Evolutionary conservation across 1,140 invertebrate genomes (phyloP).

Genomic region (Sinella curviseta): DNA sequence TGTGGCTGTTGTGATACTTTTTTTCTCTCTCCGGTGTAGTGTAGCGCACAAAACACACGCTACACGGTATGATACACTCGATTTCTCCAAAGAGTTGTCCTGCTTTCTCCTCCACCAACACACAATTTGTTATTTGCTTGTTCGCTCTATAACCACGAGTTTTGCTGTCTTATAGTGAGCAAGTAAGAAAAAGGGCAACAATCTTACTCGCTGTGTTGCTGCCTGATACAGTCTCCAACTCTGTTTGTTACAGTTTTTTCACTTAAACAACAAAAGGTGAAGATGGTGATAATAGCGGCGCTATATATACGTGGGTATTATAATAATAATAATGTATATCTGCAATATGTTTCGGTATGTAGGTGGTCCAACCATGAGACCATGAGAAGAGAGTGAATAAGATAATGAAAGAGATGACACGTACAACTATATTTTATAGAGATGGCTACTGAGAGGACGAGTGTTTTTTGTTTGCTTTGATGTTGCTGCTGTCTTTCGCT

Average conservation of each 20-base stretch:
- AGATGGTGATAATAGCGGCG: no score
- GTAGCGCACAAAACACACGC: background rate
- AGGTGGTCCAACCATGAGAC: background rate
- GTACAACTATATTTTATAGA: background rate
- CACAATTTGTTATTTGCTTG: background rate
- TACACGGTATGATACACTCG: background rate
- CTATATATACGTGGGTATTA: no score
- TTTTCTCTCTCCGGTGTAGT: background rate
- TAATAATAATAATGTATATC: no score
- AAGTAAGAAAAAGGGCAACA: no score
- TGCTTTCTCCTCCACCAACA: background rate
- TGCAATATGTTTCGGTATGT: background rate
- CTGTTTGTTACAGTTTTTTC: no score
- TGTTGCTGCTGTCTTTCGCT: no score
- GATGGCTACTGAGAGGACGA: no score
- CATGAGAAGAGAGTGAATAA: background rate
- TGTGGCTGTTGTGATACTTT: background rate
- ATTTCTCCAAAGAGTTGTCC: conserved; percentile 7
- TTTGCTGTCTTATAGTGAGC: background rate
- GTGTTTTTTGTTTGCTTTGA: background rate
- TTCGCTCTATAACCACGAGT: background rate
- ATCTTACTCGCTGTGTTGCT: no score
- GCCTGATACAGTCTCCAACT: no score
- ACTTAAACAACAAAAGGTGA: no score
- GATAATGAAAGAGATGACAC: background rate